phyloP scores from a whole-genome alignment of 2,888 invertebrate genomes.

The Sarcophaga variegata region DNA sequence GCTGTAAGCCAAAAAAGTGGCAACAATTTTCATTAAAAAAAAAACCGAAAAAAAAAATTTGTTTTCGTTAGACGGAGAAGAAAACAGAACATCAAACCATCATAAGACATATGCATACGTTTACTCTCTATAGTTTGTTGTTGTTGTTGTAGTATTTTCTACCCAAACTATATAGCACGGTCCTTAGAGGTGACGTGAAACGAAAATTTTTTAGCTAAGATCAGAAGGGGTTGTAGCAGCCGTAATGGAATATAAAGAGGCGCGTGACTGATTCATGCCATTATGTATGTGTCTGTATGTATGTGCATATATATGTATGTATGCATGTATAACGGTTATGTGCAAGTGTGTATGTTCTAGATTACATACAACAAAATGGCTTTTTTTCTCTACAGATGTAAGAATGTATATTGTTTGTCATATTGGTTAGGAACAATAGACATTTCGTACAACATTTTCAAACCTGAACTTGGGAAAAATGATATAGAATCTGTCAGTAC shows the following conservation, averaged over 20 bases:
- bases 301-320: neutral
- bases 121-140: slow-evolving; percentile 17
- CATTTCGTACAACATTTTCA: neutral
- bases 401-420: neutral
- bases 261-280: slow-evolving; percentile 68
- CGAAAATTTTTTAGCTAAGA: neutral
- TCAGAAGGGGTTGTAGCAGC: slow-evolving; percentile 3
- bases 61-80: slow-evolving; percentile 31
- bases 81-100: slow-evolving; percentile 40
- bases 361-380: slow-evolving; percentile 22
- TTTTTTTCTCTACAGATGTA: slow-evolving; percentile 30
- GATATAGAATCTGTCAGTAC: no score
- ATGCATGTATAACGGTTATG: neutral
- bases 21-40: slow-evolving; percentile 51
- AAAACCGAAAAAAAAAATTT: neutral
- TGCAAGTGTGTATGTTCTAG: neutral
- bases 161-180: slow-evolving; percentile 15
- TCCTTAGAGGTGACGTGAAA: neutral
- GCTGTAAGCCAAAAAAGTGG: slow-evolving; percentile 63
- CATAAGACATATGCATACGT: slow-evolving; percentile 33
- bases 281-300: slow-evolving; percentile 19
- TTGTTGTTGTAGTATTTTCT: neutral
- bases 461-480: neutral
- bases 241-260: slow-evolving; percentile 50
- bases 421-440: neutral